Percentiles rank a stretch among this genome's conserved stretches.
These are phyloP conservation scores for Bombus sylvicola DNA, from an alignment of 1,140 invertebrate genomes.

Conservation along the genomic window DNA sequence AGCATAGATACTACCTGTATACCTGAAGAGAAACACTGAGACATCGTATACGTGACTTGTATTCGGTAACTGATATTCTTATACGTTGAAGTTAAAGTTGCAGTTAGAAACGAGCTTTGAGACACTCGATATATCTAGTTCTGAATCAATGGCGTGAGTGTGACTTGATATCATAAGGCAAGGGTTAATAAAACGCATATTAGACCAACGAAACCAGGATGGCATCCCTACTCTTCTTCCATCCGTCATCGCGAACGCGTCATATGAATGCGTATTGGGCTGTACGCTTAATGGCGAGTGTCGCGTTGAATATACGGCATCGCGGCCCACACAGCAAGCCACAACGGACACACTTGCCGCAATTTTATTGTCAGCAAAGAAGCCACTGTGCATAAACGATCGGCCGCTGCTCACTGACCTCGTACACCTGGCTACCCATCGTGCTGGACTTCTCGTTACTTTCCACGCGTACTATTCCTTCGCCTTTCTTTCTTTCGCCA, in stretches of 20 bases:
- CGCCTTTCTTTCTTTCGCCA: too few relatives aligned
- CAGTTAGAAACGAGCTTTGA: too few relatives aligned
- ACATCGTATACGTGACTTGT: too few relatives aligned
- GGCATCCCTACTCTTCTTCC: neutral
- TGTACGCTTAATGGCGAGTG: constrained; percentile 61
- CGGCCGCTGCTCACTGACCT: constrained; percentile 70
- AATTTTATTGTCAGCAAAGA: constrained; percentile 78
- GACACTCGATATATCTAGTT: too few relatives aligned
- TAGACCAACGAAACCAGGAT: neutral
- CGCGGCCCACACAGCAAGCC: constrained; percentile 67
- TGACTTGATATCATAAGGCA: neutral
- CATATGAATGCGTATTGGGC: constrained; percentile 66
- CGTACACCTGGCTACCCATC: constrained; percentile 73
- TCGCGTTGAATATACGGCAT: constrained; percentile 63
- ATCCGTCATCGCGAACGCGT: constrained; percentile 23
- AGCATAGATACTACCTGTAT: too few relatives aligned
- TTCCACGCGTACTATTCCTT: neutral
- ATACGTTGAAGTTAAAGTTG: too few relatives aligned
- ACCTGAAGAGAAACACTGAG: too few relatives aligned
- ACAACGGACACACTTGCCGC: constrained; percentile 71
- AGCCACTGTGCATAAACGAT: constrained; percentile 78
- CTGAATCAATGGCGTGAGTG: too few relatives aligned
- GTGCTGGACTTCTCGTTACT: neutral
- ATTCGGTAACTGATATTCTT: too few relatives aligned
- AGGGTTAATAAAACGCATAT: neutral